These are phyloP conservation scores for Mycalesis mineus DNA, from an alignment of 2,888 invertebrate species.

Conservation along the genomic window DNA sequence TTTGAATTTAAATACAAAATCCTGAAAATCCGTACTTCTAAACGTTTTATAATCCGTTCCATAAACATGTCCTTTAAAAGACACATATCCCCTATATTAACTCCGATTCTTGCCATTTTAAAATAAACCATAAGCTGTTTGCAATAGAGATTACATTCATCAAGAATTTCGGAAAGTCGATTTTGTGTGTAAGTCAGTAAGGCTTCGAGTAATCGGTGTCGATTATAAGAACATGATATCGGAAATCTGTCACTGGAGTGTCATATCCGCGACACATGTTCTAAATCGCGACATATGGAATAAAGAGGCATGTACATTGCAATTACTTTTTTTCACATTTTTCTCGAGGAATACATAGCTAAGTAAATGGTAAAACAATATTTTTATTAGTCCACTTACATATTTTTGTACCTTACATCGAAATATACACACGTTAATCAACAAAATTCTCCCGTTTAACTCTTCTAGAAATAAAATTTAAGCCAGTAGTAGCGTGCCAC, in stretches of 20 bases:
- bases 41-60: constrained; percentile 4
- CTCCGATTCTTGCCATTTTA: neutral
- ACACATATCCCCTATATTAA: neutral
- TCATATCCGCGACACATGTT: constrained; percentile 68
- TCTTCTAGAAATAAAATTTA: too few relatives aligned
- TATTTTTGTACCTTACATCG: too few relatives aligned
- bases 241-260: constrained; percentile 66
- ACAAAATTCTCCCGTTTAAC: too few relatives aligned
- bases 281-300: constrained; percentile 39
- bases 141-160: neutral
- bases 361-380: too few relatives aligned
- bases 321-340: neutral
- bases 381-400: too few relatives aligned
- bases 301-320: constrained; percentile 14
- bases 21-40: neutral
- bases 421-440: too few relatives aligned
- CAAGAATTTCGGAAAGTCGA: neutral
- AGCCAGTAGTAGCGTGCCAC: too few relatives aligned
- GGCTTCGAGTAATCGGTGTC: constrained; percentile 68
- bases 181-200: constrained; percentile 30
- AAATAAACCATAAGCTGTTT: neutral
- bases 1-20: neutral
- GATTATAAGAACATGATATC: constrained; percentile 67
- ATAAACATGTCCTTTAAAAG: constrained; percentile 3
- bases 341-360: too few relatives aligned